phyloP scores from a whole-genome alignment of 2,113 vertebrate genomes.

The Hypocryptadius cinnamomeus region DNA sequence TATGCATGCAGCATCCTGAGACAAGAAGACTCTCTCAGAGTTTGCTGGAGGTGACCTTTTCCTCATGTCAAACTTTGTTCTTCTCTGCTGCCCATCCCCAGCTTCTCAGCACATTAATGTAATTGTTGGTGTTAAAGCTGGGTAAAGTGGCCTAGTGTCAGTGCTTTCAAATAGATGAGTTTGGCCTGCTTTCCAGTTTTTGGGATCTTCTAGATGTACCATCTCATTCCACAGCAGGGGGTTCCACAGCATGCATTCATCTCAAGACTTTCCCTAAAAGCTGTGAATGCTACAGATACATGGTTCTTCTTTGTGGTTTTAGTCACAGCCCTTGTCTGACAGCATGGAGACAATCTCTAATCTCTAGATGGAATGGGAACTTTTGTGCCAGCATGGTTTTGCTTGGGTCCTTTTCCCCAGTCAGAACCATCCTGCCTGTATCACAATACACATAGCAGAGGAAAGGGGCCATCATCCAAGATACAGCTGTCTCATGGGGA shows the following conservation, averaged over 20 bases:
- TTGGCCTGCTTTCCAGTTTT: neutral
- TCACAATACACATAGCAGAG: neutral
- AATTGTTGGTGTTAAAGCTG: neutral
- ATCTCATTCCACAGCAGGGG: neutral
- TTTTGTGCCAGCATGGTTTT: neutral
- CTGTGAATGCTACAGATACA: neutral
- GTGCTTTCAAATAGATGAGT: neutral
- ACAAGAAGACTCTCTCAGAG: neutral
- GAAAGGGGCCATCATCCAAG: neutral
- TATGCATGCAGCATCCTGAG: neutral
- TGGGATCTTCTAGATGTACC: neutral
- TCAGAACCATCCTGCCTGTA: neutral
- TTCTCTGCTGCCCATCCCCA: neutral
- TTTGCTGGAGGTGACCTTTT: neutral
- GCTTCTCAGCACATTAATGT: neutral
- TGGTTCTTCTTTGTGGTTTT: neutral
- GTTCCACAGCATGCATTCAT: neutral
- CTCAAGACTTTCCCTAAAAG: neutral
- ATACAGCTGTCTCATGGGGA: neutral
- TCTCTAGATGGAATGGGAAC: neutral
- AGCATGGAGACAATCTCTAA: neutral
- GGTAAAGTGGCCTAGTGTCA: neutral
- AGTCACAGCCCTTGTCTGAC: neutral
- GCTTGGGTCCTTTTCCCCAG: neutral
- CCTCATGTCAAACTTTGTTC: neutral